phyloP scores from a whole-genome alignment of 1,140 invertebrate species.

The Drosophila pachea region DNA sequence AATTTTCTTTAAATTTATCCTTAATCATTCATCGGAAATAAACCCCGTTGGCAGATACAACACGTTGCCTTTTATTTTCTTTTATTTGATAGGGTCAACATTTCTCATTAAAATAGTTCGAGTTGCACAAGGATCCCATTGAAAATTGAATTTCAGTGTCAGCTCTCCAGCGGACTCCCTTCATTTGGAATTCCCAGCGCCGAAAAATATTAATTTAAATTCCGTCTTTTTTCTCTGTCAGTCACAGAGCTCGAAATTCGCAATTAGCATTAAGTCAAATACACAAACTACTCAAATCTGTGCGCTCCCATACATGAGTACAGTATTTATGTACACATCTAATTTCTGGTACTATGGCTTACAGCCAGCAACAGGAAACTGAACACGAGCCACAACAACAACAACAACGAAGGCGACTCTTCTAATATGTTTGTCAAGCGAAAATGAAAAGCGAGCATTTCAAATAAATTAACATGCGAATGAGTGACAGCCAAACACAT shows the following conservation, averaged over 20 bases:
- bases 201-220: background rate
- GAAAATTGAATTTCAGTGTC: too few species aligned
- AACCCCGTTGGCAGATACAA: too few species aligned
- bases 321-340: background rate
- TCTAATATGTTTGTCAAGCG: slow-evolving; percentile 4
- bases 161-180: too few species aligned
- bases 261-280: slow-evolving; percentile 18
- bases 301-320: background rate
- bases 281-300: slow-evolving; percentile 7
- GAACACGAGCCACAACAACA: too few species aligned
- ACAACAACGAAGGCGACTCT: background rate
- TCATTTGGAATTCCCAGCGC: background rate
- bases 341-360: background rate
- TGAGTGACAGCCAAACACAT: slow-evolving; percentile 40
- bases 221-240: background rate
- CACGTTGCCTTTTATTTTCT: too few species aligned
- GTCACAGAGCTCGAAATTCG: background rate
- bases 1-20: too few species aligned
- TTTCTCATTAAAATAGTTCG: too few species aligned
- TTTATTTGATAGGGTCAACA: too few species aligned
- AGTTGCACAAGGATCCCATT: too few species aligned
- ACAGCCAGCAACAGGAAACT: too few species aligned
- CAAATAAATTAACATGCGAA: slow-evolving; percentile 62
- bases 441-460: slow-evolving; percentile 44
- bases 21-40: too few species aligned